phyloP scores from a whole-genome alignment of 2,113 vertebrate species.

The Urocolius indicus region DNA sequence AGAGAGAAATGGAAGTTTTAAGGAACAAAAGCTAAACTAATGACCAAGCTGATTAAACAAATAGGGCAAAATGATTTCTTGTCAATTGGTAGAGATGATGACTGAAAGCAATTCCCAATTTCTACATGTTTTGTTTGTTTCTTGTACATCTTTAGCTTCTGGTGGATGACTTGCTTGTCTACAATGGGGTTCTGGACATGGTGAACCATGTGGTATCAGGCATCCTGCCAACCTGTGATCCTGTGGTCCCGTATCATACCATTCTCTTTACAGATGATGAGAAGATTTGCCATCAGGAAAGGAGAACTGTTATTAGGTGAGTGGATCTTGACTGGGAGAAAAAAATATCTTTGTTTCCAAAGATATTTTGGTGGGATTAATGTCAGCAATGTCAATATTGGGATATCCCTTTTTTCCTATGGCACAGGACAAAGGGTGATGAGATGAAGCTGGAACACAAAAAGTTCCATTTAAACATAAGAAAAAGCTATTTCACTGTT shows the following conservation, averaged over 20 bases:
- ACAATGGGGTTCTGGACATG: slow-evolving; percentile 91
- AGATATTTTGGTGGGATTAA: background rate
- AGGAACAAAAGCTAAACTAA: background rate
- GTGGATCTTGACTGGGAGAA: accelerated
- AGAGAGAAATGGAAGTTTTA: background rate
- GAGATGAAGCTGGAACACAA: too few species aligned
- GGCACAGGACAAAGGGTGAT: too few species aligned
- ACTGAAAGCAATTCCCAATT: background rate
- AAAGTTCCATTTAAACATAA: too few species aligned
- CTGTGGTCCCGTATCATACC: slow-evolving; percentile 88
- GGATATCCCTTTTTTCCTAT: too few species aligned
- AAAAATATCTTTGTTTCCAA: background rate
- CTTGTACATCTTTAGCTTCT: slow-evolving; percentile 81
- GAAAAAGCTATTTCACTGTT: too few species aligned
- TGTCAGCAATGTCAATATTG: background rate
- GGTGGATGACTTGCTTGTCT: slow-evolving; percentile 95
- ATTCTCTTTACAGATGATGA: slow-evolving; percentile 90
- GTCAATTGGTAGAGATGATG: background rate
- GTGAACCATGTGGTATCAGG: slow-evolving; percentile 82
- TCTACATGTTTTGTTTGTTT: background rate
- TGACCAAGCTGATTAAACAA: background rate
- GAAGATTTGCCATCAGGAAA: slow-evolving; percentile 83
- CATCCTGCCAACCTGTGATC: slow-evolving; percentile 92
- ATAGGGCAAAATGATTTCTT: background rate
- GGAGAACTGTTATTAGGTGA: slow-evolving; percentile 84